phyloP scores from a whole-genome alignment of 2,113 vertebrate species.

The Sinocyclocheilus anophthalmus region DNA sequence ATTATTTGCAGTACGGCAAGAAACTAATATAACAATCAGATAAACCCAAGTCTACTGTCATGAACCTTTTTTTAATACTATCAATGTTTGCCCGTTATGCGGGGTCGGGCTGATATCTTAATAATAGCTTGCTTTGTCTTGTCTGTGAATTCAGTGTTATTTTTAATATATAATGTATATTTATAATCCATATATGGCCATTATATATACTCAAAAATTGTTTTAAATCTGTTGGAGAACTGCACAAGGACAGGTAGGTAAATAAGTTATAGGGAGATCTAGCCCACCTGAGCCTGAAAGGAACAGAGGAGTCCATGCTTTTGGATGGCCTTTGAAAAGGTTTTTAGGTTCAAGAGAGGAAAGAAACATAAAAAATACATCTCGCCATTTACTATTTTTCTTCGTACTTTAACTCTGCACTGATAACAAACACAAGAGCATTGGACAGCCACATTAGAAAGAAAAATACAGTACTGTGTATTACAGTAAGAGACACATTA shows the following conservation, averaged over 20 bases:
- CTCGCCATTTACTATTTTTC: no score
- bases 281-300: slow-evolving; percentile 83
- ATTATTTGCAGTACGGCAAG: not conserved
- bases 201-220: not conserved
- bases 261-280: slow-evolving; percentile 30
- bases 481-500: no score
- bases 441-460: no score
- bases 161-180: not conserved
- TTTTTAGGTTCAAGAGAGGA: slow-evolving; percentile 78
- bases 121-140: not conserved
- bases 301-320: slow-evolving; percentile 99
- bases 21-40: not conserved
- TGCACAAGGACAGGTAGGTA: not conserved
- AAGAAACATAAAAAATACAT: not conserved
- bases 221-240: not conserved
- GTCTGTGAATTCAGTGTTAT: no score
- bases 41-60: not conserved
- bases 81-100: not conserved
- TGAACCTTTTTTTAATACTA: not conserved
- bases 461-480: no score
- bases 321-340: slow-evolving; percentile 89
- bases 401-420: no score
- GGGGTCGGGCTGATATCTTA: not conserved
- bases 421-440: no score
- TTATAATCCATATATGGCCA: not conserved